phyloP scores from a whole-genome alignment of 1,140 invertebrate genomes.

The Megathymus violae region DNA sequence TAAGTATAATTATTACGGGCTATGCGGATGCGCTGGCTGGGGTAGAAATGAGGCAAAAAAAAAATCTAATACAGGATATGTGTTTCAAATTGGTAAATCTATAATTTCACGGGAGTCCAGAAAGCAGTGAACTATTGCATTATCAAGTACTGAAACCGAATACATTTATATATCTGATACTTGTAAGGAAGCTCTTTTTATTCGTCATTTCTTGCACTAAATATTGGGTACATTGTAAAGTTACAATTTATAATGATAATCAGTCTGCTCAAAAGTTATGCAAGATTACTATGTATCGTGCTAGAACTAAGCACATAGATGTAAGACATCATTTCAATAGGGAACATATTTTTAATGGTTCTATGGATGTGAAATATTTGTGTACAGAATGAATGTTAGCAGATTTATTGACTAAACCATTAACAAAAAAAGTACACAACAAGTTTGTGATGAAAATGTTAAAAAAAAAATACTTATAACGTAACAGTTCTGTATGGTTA shows the following conservation, averaged over 20 bases:
- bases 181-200: slow-evolving; percentile 36
- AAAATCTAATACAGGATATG: slow-evolving; percentile 40
- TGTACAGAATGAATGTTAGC: not conserved
- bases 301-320: slow-evolving; percentile 27
- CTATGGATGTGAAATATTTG: slow-evolving; percentile 16
- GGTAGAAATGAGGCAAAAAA: slow-evolving; percentile 34
- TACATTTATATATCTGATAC: slow-evolving; percentile 37
- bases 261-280: slow-evolving; percentile 25
- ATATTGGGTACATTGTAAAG: not conserved
- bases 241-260: slow-evolving; percentile 29
- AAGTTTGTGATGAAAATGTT: too few relatives aligned
- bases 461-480: too few relatives aligned
- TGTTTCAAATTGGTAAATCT: slow-evolving; percentile 35
- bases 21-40: slow-evolving; percentile 45
- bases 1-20: slow-evolving; percentile 13
- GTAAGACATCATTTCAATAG: slow-evolving; percentile 15
- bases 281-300: slow-evolving; percentile 15
- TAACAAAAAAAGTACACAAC: too few relatives aligned
- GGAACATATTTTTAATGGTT: slow-evolving; percentile 19
- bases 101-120: slow-evolving; percentile 38
- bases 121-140: slow-evolving; percentile 41
- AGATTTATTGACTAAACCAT: not conserved
- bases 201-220: slow-evolving; percentile 35
- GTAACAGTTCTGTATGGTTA: too few relatives aligned
- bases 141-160: slow-evolving; percentile 42